A percentile compares a stretch with the other conserved stretches of the same genome.
These are phyloP conservation scores for Rhegmatorhina hoffmannsi DNA, from an alignment of 2,113 vertebrate species.

Conservation along the genomic window DNA sequence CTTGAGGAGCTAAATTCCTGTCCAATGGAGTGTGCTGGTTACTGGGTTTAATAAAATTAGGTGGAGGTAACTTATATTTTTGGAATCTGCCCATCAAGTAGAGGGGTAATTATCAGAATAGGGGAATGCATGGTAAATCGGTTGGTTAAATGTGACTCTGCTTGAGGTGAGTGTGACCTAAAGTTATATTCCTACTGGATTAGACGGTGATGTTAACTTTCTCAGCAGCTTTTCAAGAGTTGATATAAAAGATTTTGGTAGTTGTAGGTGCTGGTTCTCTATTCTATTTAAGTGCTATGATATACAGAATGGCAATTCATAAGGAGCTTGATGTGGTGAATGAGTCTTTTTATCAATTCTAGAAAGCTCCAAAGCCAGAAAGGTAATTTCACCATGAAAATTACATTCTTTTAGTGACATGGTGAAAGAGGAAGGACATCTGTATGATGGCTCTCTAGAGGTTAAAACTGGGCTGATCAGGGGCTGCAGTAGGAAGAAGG, in stretches of 20 bases:
- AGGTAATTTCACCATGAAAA: neutral
- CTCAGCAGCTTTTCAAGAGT: neutral
- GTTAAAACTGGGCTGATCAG: neutral
- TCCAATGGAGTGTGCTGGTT: neutral
- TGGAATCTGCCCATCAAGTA: neutral
- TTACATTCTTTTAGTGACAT: neutral
- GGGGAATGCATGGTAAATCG: neutral
- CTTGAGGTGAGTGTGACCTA: neutral
- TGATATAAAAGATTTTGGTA: neutral
- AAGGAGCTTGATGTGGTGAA: neutral
- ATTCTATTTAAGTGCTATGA: neutral
- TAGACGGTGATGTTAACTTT: neutral
- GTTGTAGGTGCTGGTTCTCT: neutral
- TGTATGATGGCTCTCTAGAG: neutral
- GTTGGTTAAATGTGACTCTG: neutral
- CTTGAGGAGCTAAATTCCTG: neutral
- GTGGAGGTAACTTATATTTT: neutral
- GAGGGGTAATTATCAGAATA: neutral
- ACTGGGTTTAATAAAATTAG: neutral
- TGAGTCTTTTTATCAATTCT: neutral
- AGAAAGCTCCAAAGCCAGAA: neutral
- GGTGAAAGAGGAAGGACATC: neutral
- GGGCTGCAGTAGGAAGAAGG: neutral
- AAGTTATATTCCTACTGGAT: neutral
- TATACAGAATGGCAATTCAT: neutral